A percentile compares a stretch with the other conserved stretches of the same genome.
phyloP scores from a whole-genome alignment of 2,113 vertebrate species.

The Chiloscyllium plagiosum region DNA sequence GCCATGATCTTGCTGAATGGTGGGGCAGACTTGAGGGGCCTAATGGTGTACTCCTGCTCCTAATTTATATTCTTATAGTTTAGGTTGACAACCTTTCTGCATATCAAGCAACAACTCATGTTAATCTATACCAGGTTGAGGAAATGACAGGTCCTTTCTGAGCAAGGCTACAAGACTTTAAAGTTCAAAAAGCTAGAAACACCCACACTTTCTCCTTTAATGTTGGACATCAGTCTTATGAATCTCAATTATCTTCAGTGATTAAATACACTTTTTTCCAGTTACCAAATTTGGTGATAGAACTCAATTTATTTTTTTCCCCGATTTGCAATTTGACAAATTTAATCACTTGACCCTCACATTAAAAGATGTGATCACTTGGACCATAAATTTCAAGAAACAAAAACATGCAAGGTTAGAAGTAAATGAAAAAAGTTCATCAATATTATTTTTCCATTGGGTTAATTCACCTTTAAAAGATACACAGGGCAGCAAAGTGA shows the following conservation, averaged over 20 bases:
- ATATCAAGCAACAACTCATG: too few relatives aligned
- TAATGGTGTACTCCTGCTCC: too few relatives aligned
- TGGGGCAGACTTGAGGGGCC: too few relatives aligned
- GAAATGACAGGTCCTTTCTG: too few relatives aligned
- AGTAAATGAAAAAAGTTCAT: background rate
- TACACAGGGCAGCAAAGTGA: background rate
- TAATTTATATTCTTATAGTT: too few relatives aligned
- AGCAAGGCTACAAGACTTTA: background rate
- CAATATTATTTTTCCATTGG: background rate
- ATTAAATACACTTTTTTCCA: background rate
- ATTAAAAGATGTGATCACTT: background rate
- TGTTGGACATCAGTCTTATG: background rate
- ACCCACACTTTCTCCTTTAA: background rate
- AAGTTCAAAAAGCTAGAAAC: background rate
- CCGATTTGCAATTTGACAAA: background rate
- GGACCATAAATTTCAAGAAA: background rate
- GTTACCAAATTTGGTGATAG: background rate
- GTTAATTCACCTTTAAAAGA: background rate
- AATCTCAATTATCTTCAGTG: background rate
- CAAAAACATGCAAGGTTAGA: background rate
- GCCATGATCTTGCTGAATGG: too few relatives aligned
- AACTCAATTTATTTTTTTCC: background rate
- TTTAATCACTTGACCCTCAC: background rate
- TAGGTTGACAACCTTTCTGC: too few relatives aligned
- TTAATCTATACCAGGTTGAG: background rate